phyloP scores from a whole-genome alignment of 35 echinoderm and acorn worm species.

The Amphiura filiformis region DNA sequence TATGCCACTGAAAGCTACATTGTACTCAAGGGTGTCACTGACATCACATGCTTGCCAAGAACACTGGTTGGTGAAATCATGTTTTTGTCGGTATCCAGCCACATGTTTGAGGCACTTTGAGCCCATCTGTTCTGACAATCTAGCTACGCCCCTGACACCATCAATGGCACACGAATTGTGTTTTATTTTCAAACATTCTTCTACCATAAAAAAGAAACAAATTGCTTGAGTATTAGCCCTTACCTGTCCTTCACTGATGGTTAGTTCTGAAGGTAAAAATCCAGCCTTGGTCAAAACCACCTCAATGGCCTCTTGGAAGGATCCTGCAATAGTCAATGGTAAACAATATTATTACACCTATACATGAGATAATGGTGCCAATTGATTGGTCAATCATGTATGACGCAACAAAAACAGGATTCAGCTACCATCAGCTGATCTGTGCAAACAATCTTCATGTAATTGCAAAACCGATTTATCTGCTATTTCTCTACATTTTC shows the following conservation, averaged over 20 bases:
- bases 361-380: not conserved
- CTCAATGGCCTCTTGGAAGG: not conserved
- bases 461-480: not conserved
- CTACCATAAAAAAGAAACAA: not conserved
- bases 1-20: too few relatives aligned
- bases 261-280: slow-evolving; percentile 60
- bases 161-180: not conserved
- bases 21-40: too few relatives aligned
- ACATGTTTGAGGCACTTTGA: not conserved
- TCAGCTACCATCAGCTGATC: not conserved
- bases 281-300: slow-evolving; percentile 56
- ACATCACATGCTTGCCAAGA: too few relatives aligned
- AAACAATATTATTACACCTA: not conserved
- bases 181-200: not conserved
- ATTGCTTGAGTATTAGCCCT: not conserved
- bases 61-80: too few relatives aligned
- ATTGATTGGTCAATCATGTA: not conserved
- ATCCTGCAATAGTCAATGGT: not conserved
- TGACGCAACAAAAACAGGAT: not conserved
- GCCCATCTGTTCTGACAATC: not conserved
- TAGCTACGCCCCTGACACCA: not conserved
- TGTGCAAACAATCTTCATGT: not conserved
- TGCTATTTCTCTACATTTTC: too few relatives aligned
- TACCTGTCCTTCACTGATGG: slow-evolving; percentile 68
- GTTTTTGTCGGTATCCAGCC: too few relatives aligned